Percentiles rank a stretch among this genome's conserved stretches.
Evolutionary conservation across 2,888 invertebrate species (phyloP).

Genomic region (Papilio elwesi): DNA sequence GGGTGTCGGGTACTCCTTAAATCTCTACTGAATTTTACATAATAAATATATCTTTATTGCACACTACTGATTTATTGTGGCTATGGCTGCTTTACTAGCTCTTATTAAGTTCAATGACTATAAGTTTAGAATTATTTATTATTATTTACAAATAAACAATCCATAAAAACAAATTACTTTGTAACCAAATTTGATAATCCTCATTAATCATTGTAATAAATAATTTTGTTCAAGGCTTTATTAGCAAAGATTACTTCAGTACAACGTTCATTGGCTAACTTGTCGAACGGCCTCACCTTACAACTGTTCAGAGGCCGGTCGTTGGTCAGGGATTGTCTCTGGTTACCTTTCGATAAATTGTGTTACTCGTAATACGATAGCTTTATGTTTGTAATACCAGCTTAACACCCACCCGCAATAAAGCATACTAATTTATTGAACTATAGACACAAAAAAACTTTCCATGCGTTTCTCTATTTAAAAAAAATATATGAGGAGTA

Average conservation of each 20-base stretch:
- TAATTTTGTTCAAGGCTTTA: slow-evolving; percentile 21
- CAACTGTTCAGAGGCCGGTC: slow-evolving; percentile 34
- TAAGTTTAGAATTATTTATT: too few relatives aligned
- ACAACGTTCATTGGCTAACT: slow-evolving; percentile 18
- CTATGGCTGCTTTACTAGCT: too few relatives aligned
- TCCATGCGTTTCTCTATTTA: background rate
- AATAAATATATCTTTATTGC: too few relatives aligned
- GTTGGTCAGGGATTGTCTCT: slow-evolving; percentile 40
- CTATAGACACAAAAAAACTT: background rate
- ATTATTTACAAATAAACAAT: too few relatives aligned
- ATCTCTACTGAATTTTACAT: too few relatives aligned
- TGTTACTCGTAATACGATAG: slow-evolving; percentile 37
- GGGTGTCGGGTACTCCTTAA: too few relatives aligned
- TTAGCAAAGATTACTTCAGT: slow-evolving; percentile 18
- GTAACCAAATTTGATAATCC: background rate
- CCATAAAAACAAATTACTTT: too few relatives aligned
- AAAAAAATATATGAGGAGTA: too few relatives aligned
- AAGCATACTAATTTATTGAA: slow-evolving; percentile 23
- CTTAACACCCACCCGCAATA: slow-evolving; percentile 1
- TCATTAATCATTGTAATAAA: slow-evolving; percentile 13
- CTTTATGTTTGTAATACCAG: slow-evolving; percentile 25
- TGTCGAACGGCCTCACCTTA: slow-evolving; percentile 32
- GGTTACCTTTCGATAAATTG: slow-evolving; percentile 40
- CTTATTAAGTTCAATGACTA: too few relatives aligned
- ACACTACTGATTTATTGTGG: too few relatives aligned